Evolutionary conservation across 1,140 invertebrate genomes (phyloP).

Genomic region (Trypoxylus dichotomus): DNA sequence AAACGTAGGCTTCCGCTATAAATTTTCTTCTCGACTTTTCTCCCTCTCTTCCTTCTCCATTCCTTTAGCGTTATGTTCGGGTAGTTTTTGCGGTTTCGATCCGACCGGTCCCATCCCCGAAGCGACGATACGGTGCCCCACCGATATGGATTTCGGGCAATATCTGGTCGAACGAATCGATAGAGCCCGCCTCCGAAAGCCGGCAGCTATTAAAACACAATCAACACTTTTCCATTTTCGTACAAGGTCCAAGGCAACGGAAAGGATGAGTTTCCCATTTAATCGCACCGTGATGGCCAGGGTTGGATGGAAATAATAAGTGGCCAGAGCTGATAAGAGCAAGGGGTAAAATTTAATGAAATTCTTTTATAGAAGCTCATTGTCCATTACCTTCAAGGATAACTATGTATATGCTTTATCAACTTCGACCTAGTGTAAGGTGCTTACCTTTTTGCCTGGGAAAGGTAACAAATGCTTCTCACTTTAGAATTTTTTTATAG

Average conservation of each 20-base stretch:
- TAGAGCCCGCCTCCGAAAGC: background rate
- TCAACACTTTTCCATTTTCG: conserved; percentile 16
- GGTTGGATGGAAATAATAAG: background rate
- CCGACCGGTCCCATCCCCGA: background rate
- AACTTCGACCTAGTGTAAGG: too few relatives aligned
- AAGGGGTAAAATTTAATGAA: conserved; percentile 4
- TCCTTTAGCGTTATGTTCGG: background rate
- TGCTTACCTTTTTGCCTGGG: too few relatives aligned
- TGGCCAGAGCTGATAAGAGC: background rate
- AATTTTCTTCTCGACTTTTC: conserved; percentile 1
- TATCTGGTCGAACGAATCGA: conserved; percentile 19
- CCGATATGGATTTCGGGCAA: conserved; percentile 16
- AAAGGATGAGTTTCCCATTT: background rate
- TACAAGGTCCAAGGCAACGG: background rate
- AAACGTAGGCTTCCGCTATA: background rate
- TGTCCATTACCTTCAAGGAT: background rate
- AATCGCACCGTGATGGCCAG: background rate
- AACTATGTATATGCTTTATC: background rate
- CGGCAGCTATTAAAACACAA: conserved; percentile 19
- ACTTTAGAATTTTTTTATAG: too few relatives aligned
- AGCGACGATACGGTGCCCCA: background rate
- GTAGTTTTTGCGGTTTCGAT: conserved; percentile 5
- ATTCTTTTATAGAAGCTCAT: background rate
- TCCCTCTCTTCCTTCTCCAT: background rate
- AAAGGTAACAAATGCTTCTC: too few relatives aligned